A percentile compares a stretch with the other conserved stretches of the same genome.
Evolutionary conservation across 53 echinoderm and acorn worm species (phyloP).

Genomic region (Echinometra lucunter): DNA sequence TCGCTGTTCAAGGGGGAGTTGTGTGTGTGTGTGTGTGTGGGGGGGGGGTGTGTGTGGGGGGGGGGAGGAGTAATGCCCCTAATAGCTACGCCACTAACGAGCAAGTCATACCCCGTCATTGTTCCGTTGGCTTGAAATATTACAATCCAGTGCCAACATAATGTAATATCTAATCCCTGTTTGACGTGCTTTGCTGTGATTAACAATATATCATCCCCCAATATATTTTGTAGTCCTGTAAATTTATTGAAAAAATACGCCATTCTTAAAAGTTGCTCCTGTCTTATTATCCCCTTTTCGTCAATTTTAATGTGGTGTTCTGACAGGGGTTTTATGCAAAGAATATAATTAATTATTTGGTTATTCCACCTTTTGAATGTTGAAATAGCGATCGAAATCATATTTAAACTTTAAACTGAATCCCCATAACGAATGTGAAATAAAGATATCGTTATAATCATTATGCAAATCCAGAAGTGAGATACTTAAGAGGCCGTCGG

Average conservation of each 20-base stretch:
- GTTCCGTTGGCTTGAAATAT: too few relatives aligned
- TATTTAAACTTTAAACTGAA: background rate
- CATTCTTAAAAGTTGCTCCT: background rate
- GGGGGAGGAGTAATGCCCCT: too few relatives aligned
- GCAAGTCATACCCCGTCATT: background rate
- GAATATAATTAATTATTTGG: background rate
- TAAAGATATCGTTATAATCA: too few relatives aligned
- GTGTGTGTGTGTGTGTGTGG: too few relatives aligned
- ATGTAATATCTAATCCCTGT: background rate
- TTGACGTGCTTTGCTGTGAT: constrained; percentile 18
- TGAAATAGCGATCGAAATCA: background rate
- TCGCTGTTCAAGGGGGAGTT: background rate
- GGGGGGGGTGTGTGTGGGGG: too few relatives aligned
- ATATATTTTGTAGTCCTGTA: too few relatives aligned
- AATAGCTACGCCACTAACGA: too few relatives aligned
- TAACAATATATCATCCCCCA: background rate
- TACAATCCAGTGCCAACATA: background rate
- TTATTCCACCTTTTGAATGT: background rate
- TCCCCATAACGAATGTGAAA: background rate
- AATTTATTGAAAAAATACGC: too few relatives aligned
- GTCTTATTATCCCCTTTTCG: too few relatives aligned
- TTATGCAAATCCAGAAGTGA: background rate
- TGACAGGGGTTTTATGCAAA: background rate
- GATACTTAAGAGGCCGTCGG: background rate
- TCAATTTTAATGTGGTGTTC: too few relatives aligned